A percentile compares a stretch with the other conserved stretches of the same genome.
phyloP scores from a whole-genome alignment of 92 coral and sea anemone species.

The Zoanthus solanderi region DNA sequence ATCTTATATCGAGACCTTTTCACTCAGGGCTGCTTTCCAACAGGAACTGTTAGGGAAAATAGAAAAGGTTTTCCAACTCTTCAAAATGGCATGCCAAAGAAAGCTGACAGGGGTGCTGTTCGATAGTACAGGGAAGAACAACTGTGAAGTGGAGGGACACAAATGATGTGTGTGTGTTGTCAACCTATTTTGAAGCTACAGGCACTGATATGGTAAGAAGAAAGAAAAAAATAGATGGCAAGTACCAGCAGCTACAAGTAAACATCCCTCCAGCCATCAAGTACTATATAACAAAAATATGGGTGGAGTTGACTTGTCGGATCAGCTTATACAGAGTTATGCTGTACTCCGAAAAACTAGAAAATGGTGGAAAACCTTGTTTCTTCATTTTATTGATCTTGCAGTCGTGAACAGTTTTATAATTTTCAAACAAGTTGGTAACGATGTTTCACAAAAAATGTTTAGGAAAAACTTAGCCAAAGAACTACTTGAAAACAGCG shows the following conservation, averaged over 20 bases:
- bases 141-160: constrained; percentile 27
- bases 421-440: neutral
- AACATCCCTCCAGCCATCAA: constrained; percentile 6
- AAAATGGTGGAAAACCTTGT: neutral
- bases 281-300: constrained; percentile 13
- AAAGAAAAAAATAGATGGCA: constrained; percentile 3
- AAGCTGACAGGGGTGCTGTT: constrained; percentile 13
- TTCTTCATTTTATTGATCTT: constrained; percentile 4
- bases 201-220: constrained; percentile 24
- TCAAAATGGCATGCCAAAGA: constrained; percentile 7
- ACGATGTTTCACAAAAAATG: neutral
- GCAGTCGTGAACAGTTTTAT: neutral
- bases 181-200: constrained; percentile 13
- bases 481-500: constrained; percentile 5
- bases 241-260: constrained; percentile 7
- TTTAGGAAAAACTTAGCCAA: neutral
- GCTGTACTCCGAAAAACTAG: neutral
- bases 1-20: neutral
- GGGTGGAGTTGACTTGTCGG: constrained; percentile 16
- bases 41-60: constrained; percentile 26
- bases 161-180: constrained; percentile 13
- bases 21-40: constrained; percentile 12
- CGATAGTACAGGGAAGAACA: constrained; percentile 12
- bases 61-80: constrained; percentile 20
- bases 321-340: constrained; percentile 8